phyloP scores from a whole-genome alignment of 2,113 vertebrate genomes.

The Corythornis cristatus region DNA sequence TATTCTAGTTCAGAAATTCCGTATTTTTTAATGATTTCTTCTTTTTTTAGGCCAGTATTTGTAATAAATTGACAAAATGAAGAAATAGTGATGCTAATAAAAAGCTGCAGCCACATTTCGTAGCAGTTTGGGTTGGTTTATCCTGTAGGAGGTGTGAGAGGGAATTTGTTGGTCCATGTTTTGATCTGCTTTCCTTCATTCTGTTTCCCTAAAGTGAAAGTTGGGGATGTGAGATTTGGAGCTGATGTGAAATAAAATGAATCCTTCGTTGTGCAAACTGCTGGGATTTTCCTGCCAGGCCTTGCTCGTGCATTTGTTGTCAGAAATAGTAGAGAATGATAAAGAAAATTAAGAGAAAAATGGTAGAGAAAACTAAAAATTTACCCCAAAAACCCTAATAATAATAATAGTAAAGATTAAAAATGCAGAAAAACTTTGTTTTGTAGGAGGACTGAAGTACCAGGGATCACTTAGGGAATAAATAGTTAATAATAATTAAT shows the following conservation, averaged over 20 bases:
- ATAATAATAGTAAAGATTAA: background rate
- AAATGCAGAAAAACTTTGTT: accelerated
- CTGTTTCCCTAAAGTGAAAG: background rate
- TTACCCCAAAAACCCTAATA: background rate
- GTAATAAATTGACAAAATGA: background rate
- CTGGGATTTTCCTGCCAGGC: background rate
- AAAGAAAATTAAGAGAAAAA: background rate
- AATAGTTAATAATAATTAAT: background rate
- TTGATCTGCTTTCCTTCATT: background rate
- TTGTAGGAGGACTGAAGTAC: background rate
- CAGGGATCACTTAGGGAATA: background rate
- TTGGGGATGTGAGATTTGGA: background rate
- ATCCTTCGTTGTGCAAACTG: background rate
- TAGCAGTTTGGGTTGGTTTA: background rate
- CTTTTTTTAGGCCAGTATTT: background rate
- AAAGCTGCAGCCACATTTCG: background rate
- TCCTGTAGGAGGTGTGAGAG: background rate
- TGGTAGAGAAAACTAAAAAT: background rate
- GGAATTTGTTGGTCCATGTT: background rate
- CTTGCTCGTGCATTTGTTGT: background rate
- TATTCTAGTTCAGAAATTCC: background rate
- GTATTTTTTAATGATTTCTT: background rate
- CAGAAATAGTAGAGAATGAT: background rate
- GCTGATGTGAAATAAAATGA: background rate
- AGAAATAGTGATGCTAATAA: background rate